phyloP scores from a whole-genome alignment of 1,140 invertebrate genomes.

The Anagrus nilaparvatae region DNA sequence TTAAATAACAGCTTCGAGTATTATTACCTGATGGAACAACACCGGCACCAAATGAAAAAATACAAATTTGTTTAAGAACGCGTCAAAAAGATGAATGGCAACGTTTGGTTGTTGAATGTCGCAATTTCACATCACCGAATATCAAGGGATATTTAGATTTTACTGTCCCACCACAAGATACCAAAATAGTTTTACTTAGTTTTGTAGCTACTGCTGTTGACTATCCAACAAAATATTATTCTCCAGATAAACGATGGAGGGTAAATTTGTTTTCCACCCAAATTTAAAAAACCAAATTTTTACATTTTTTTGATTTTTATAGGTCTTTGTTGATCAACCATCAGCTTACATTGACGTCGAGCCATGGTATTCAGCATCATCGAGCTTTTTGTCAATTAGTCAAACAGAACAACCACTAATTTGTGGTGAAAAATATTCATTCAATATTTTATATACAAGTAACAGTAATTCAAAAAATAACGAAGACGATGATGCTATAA shows the following conservation, averaged over 20 bases:
- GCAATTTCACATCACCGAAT: conserved; percentile 34
- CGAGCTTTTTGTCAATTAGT: conserved; percentile 35
- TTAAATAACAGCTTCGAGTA: conserved; percentile 25
- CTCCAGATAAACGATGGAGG: conserved; percentile 37
- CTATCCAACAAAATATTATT: conserved; percentile 40
- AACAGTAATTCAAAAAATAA: not conserved
- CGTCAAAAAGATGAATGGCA: conserved; percentile 35
- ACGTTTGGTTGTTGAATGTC: conserved; percentile 34
- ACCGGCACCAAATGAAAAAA: conserved; percentile 34
- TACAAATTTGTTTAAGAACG: conserved; percentile 36
- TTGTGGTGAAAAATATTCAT: conserved; percentile 37
- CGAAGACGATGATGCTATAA: conserved; percentile 24
- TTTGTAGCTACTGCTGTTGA: conserved; percentile 37
- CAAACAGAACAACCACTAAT: conserved; percentile 33
- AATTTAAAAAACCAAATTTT: not conserved
- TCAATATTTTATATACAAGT: conserved; percentile 38
- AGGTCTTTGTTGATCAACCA: conserved; percentile 40
- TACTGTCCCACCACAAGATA: conserved; percentile 36
- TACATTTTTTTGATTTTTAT: not conserved
- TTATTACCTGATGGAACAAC: conserved; percentile 30
- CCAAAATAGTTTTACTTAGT: conserved; percentile 33
- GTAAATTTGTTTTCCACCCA: conserved; percentile 18
- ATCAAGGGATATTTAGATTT: conserved; percentile 38
- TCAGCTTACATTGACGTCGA: conserved; percentile 35
- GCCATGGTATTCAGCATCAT: conserved; percentile 39